Evolutionary conservation across 92 coral and sea anemone genomes (phyloP), one percentile per base, ranked within the genome.

Genomic region (Zoanthus sociatus): DNA sequence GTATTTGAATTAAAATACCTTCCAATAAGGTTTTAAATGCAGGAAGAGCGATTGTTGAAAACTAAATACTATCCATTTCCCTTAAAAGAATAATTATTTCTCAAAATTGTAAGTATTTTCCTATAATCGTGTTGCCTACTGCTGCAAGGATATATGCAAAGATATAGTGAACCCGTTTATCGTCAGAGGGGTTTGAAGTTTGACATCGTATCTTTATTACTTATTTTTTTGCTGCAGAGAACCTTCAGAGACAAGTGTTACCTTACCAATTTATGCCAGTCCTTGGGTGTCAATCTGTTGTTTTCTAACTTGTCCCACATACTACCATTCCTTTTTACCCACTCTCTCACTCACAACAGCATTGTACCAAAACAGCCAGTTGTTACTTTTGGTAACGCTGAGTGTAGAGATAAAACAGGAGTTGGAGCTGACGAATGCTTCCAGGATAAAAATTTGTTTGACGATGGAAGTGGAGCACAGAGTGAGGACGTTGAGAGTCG

Each of bases 171-270:
- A 37, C 42, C 42, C 42, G 2, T 37, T 37, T 37, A 1, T 37
- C 42, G 4, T 37, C 42, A 37, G 42, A 37, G 42, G 42, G 4
- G 42, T 37, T 37, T 37, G 42, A 37, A 37, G 42, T 37, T 26
- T 37, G 42, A 37, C 4, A 4, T 37, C 42, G 42, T 37, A 37
- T 4, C 42, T 37, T 0, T 1, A 37, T 37, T 37, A 37, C 42
- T 37, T 37, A 26, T 37, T 37, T 50, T 63, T 7, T n/a, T 63
- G 9, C n/a, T n/a, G 69, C 31, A 63, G 69, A 63, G 69, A 63
- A 63, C 69, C 26, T 63, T 63, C 69, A n/a, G 69, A 7, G 69
- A 63, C 20, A 63, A 63, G 69, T 63, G 69, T 21, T 63, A 63
- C 30, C 6, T 63, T 63, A n/a, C 69, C 17, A 63, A 63, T 20